Evolutionary conservation across 2,113 vertebrate species (phyloP).

Genomic region (Entelurus aequoreus): DNA sequence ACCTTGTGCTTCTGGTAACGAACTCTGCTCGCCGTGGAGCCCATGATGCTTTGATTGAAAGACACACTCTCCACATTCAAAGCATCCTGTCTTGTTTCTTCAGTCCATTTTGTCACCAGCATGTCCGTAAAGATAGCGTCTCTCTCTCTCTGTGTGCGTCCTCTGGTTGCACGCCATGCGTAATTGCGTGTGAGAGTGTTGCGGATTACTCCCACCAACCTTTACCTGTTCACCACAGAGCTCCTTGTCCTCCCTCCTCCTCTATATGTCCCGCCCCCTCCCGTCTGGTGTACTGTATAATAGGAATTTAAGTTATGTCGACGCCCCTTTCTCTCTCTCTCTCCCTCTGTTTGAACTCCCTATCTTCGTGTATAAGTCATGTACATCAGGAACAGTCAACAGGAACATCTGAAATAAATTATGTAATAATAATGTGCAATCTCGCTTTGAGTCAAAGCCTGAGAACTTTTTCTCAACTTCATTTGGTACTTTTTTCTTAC

Average conservation of each 20-base stretch:
- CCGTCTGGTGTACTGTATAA: slow-evolving; percentile 5
- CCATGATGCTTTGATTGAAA: slow-evolving; percentile 31
- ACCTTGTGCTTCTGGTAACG: slow-evolving; percentile 50
- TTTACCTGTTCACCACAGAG: slow-evolving; percentile 31
- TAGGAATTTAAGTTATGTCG: slow-evolving; percentile 46
- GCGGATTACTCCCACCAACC: slow-evolving; percentile 32
- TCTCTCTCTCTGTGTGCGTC: not conserved
- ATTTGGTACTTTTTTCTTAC: not conserved
- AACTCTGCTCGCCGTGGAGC: slow-evolving; percentile 47
- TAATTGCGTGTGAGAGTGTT: not conserved
- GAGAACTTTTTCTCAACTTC: not conserved
- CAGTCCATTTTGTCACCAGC: not conserved
- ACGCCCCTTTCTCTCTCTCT: slow-evolving; percentile 13
- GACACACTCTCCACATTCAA: slow-evolving; percentile 3
- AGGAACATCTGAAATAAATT: not conserved
- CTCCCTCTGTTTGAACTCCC: not conserved
- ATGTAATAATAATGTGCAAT: not conserved
- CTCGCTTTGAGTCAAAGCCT: not conserved
- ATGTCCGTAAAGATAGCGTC: not conserved
- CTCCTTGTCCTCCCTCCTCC: slow-evolving; percentile 16
- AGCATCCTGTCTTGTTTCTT: not conserved
- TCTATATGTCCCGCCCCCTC: slow-evolving; percentile 15
- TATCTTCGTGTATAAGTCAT: not conserved
- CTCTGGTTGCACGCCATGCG: not conserved
- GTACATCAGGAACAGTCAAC: slow-evolving; percentile 6